Evolutionary conservation across 2,113 vertebrate genomes (phyloP), one percentile per base, ranked within the genome.

Genomic region (Pica pica): DNA sequence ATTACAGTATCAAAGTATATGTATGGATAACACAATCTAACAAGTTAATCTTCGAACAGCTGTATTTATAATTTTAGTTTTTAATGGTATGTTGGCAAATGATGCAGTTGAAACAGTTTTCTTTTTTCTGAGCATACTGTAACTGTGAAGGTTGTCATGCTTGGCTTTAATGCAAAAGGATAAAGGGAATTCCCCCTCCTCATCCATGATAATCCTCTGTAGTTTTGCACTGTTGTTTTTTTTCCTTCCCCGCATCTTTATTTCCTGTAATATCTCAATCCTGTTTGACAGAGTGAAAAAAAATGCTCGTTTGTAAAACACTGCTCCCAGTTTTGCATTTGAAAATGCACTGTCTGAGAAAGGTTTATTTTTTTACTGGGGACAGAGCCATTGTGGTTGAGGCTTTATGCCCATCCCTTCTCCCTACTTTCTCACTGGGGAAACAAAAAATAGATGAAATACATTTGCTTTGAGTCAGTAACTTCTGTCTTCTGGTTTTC

Each of bases 401-500:
- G 17, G 33, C 19, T 85, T 94, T 76, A 39, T 83, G 47, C 71
- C 57, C 39, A 64, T 70, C 37, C 61, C 13, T 91, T 82, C 57
- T 94, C 49, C 53, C 27, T 93, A 1, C 20, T 61, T 88, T 90
- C 26, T 70, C 76, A 83, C 26, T 76, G 37, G 20, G 46, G 26
- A 83, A 90, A 91, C 57, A 88, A 93, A 90, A 95, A 89, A 41
- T 60, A 92, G 78, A 95, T 61, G 23, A 61, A 77, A 67, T 85
- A 55, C 63, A 95, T 92, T 80, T 89, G 93, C 85, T 94, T 93
- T 93, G 87, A 95, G 59, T 94, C 90, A 95, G 87, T 83, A 75
- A 69, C 55, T 95, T 95, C 73, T 92, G 65, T 78, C 89, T 94
- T 92, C 55, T 90, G 91, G 33, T 94, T 95, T 95, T 96, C 95